A percentile compares a stretch with the other conserved stretches of the same genome.
Evolutionary conservation across 2,888 invertebrate species (phyloP).

Genomic region (Platycheirus albimanus): DNA sequence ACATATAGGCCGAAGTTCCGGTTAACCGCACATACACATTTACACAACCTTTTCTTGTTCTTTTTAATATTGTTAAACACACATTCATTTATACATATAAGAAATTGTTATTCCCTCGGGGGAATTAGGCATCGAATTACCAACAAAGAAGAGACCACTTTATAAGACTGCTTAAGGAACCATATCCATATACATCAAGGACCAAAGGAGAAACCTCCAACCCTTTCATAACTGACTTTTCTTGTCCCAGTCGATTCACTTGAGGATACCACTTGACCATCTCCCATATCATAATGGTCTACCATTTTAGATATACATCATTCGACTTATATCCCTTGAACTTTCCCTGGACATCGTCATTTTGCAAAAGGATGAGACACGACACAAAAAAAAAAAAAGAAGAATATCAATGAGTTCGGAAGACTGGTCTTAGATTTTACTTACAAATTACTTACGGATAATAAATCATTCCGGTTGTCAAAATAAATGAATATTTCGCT

Average conservation of each 20-base stretch:
- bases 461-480: slow-evolving; percentile 82
- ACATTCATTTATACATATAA: slow-evolving; percentile 21
- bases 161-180: slow-evolving; percentile 43
- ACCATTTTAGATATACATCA: slow-evolving; percentile 49
- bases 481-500: slow-evolving; percentile 78
- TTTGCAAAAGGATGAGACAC: slow-evolving; percentile 14
- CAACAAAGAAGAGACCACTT: slow-evolving; percentile 54
- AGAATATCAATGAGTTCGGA: slow-evolving; percentile 57
- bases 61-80: slow-evolving; percentile 41
- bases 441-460: slow-evolving; percentile 80
- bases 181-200: background rate
- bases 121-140: slow-evolving; percentile 69
- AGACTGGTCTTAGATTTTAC: slow-evolving; percentile 69
- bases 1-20: slow-evolving; percentile 60
- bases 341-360: slow-evolving; percentile 16
- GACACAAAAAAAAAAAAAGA: background rate
- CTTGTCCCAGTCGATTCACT: slow-evolving; percentile 68
- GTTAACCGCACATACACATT: slow-evolving; percentile 73
- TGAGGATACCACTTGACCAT: slow-evolving; percentile 69
- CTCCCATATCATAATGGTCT: slow-evolving; percentile 6
- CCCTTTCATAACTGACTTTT: slow-evolving; percentile 34
- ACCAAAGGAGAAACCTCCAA: slow-evolving; percentile 50
- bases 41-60: slow-evolving; percentile 48
- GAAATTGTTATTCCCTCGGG: slow-evolving; percentile 49
- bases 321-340: slow-evolving; percentile 47